phyloP scores from a whole-genome alignment of 1,140 invertebrate species.

The Rhopalosiphum padi region DNA sequence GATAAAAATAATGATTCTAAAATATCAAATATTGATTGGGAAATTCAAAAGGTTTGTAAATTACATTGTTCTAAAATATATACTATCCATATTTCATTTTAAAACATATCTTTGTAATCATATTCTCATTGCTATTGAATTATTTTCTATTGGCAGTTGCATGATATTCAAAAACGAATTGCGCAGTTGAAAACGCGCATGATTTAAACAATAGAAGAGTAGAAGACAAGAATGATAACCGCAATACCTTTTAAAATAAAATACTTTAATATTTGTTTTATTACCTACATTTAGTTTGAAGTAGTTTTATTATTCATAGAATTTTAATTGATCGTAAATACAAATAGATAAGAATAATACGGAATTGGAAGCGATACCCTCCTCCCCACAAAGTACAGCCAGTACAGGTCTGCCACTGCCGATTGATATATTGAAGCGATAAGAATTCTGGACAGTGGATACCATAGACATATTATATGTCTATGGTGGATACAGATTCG shows the following conservation, averaged over 20 bases:
- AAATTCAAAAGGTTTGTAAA: conserved; percentile 42
- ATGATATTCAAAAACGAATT: conserved; percentile 41
- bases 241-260: not conserved
- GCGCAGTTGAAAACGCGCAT: not conserved
- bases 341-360: too few species aligned
- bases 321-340: too few species aligned
- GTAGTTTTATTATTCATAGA: too few species aligned
- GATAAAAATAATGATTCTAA: not conserved
- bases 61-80: not conserved
- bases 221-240: not conserved
- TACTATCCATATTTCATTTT: not conserved
- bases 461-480: too few species aligned
- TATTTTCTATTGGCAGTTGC: conserved; percentile 1
- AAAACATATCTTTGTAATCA: not conserved
- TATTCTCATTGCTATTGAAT: not conserved
- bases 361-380: too few species aligned
- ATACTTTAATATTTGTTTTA: not conserved
- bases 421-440: too few species aligned
- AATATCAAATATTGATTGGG: conserved; percentile 21
- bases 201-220: not conserved
- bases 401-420: too few species aligned
- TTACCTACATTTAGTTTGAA: too few species aligned
- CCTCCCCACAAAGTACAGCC: too few species aligned
- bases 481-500: too few species aligned
- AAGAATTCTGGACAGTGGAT: too few species aligned